These are phyloP conservation scores for Diachasma alloeum DNA, from an alignment of 1,140 invertebrate genomes.

Conservation along the genomic window DNA sequence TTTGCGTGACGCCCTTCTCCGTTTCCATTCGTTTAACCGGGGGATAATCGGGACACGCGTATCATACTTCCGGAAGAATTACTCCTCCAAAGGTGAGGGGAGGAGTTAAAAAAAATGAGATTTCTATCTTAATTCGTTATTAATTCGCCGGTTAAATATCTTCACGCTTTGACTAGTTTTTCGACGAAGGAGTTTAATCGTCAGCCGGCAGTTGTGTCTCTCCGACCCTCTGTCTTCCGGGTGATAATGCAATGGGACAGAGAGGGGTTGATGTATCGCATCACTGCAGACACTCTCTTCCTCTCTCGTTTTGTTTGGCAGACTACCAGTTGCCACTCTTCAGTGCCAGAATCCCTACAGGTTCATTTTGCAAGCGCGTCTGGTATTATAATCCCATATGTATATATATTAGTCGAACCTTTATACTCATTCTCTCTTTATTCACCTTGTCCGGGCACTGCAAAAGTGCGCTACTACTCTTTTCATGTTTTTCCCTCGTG, in stretches of 20 bases:
- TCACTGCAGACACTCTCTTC: slow-evolving; percentile 37
- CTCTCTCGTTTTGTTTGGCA: slow-evolving; percentile 40
- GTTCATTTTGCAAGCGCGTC: slow-evolving; percentile 39
- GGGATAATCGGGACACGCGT: background rate
- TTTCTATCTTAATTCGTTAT: background rate
- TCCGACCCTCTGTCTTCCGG: slow-evolving; percentile 35
- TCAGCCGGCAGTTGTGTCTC: too few relatives aligned
- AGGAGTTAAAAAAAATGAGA: background rate
- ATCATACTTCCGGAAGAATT: slow-evolving; percentile 12
- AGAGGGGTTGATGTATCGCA: slow-evolving; percentile 30
- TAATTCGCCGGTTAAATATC: background rate
- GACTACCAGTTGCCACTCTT: slow-evolving; percentile 41
- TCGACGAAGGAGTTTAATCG: background rate
- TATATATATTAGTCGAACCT: slow-evolving; percentile 4
- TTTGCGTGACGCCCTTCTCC: background rate
- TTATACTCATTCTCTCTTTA: slow-evolving; percentile 3
- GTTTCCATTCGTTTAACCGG: background rate
- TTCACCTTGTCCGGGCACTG: background rate
- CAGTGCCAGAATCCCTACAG: slow-evolving; percentile 53
- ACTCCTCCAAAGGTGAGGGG: background rate
- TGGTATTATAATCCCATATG: slow-evolving; percentile 6
- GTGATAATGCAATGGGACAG: slow-evolving; percentile 56
- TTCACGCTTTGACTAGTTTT: background rate
- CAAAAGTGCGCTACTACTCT: background rate
- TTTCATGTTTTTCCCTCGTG: background rate